Percentiles rank a stretch among this genome's conserved stretches.
Conservation (phyloP, 2,113 vertebrate genomes). For the Scomber scombrus region DNA sequence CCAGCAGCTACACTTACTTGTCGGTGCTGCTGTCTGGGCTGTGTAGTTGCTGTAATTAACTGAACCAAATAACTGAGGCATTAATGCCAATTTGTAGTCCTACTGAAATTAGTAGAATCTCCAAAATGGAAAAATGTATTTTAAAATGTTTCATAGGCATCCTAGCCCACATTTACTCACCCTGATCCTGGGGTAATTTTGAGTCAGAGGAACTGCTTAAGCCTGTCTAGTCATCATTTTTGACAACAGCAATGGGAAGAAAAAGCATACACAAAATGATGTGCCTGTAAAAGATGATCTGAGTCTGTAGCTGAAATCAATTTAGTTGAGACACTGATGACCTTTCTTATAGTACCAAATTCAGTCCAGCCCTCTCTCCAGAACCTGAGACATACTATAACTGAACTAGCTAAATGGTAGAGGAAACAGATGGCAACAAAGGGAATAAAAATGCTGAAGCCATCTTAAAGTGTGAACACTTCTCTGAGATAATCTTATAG, state of each 20-base stretch:
- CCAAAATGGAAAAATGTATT: conserved; percentile 42
- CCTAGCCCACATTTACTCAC: conserved; percentile 33
- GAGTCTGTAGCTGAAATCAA: conserved; percentile 13
- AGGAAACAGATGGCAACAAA: background rate
- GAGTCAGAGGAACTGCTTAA: conserved; percentile 43
- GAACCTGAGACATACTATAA: background rate
- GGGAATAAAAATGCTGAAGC: background rate
- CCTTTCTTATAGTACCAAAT: conserved; percentile 4
- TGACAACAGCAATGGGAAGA: background rate
- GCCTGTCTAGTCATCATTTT: conserved; percentile 59
- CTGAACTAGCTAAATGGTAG: background rate
- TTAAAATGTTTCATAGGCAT: conserved; percentile 52
- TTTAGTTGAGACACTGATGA: conserved; percentile 10
- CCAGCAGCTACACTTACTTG: conserved; percentile 9
- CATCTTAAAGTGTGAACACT: background rate
- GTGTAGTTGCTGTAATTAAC: conserved; percentile 13
- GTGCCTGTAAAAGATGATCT: conserved; percentile 11
- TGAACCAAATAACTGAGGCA: conserved; percentile 7
- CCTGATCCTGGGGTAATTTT: conserved; percentile 61
- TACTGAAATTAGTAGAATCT: conserved; percentile 52
- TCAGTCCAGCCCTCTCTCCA: conserved; percentile 19
- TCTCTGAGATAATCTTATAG: background rate
- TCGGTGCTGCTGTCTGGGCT: background rate
- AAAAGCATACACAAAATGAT: conserved; percentile 27
- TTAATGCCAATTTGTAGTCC: conserved; percentile 21